A percentile compares a stretch with the other conserved stretches of the same genome.
phyloP scores from a whole-genome alignment of 1,140 invertebrate genomes.

The Anagrus nilaparvatae region DNA sequence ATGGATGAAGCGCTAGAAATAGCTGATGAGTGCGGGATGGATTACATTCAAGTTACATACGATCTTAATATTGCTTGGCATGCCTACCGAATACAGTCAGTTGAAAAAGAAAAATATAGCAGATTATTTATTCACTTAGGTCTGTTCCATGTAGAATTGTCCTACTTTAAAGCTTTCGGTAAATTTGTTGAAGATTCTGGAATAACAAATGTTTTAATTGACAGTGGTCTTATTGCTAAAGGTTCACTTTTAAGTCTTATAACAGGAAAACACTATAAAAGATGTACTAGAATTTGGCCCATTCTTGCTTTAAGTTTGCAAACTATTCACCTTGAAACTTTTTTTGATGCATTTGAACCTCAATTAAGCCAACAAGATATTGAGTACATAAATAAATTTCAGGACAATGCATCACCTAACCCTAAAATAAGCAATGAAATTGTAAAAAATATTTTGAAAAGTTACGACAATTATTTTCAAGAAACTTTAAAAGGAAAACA shows the following conservation, averaged over 20 bases:
- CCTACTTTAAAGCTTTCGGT: constrained; percentile 41
- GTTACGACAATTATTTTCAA: too few relatives aligned
- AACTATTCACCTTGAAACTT: constrained; percentile 36
- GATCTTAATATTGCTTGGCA: constrained; percentile 37
- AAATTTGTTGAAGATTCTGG: constrained; percentile 38
- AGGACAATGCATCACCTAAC: too few relatives aligned
- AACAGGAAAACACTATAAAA: constrained; percentile 39
- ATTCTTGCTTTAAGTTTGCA: constrained; percentile 33
- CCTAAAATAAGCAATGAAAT: too few relatives aligned
- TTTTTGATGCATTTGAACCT: too few relatives aligned
- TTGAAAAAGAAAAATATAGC: constrained; percentile 26
- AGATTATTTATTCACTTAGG: constrained; percentile 42
- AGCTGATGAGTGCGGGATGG: constrained; percentile 23
- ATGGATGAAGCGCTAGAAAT: constrained; percentile 26
- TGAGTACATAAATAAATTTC: too few relatives aligned
- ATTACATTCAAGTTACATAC: constrained; percentile 29
- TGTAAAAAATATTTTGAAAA: too few relatives aligned
- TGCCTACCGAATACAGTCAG: constrained; percentile 31
- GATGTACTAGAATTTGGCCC: constrained; percentile 40
- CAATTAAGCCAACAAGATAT: too few relatives aligned
- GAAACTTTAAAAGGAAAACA: too few relatives aligned
- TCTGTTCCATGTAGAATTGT: constrained; percentile 39
- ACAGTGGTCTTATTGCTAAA: constrained; percentile 32
- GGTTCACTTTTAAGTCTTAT: constrained; percentile 39
- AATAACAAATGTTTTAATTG: constrained; percentile 32